A percentile compares a stretch with the other conserved stretches of the same genome.
Evolutionary conservation across 2,888 invertebrate genomes (phyloP).

Genomic region (Perizoma affinitatum): DNA sequence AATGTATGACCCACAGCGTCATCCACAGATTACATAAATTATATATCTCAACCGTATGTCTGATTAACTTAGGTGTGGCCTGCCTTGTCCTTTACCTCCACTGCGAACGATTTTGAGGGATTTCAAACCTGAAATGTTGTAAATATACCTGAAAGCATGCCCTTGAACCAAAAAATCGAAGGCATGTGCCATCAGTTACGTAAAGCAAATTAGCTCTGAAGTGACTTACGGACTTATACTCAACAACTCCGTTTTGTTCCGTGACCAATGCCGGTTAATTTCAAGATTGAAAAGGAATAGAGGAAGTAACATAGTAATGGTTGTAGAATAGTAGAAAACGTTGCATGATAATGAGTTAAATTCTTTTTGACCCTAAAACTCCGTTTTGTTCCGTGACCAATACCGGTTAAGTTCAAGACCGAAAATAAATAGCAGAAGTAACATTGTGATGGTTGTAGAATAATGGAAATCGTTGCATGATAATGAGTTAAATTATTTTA

Average conservation of each 20-base stretch:
- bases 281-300: neutral
- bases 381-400: neutral
- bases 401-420: constrained; percentile 1
- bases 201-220: constrained; percentile 5
- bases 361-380: too few relatives aligned
- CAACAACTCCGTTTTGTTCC: neutral
- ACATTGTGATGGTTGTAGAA: constrained; percentile 6
- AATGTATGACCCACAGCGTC: too few relatives aligned
- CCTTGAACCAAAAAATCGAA: too few relatives aligned
- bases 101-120: too few relatives aligned
- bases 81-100: too few relatives aligned
- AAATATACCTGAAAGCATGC: too few relatives aligned
- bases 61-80: too few relatives aligned
- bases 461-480: neutral
- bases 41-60: too few relatives aligned
- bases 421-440: neutral
- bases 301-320: constrained; percentile 1
- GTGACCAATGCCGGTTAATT: constrained; percentile 6
- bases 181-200: too few relatives aligned
- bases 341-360: constrained; percentile 2
- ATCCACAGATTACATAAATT: too few relatives aligned
- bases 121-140: too few relatives aligned
- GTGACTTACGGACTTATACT: neutral
- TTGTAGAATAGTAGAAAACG: neutral
- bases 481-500: neutral